Evolutionary conservation across 1,140 invertebrate species (phyloP).

Genomic region (Zaprionus africanus): DNA sequence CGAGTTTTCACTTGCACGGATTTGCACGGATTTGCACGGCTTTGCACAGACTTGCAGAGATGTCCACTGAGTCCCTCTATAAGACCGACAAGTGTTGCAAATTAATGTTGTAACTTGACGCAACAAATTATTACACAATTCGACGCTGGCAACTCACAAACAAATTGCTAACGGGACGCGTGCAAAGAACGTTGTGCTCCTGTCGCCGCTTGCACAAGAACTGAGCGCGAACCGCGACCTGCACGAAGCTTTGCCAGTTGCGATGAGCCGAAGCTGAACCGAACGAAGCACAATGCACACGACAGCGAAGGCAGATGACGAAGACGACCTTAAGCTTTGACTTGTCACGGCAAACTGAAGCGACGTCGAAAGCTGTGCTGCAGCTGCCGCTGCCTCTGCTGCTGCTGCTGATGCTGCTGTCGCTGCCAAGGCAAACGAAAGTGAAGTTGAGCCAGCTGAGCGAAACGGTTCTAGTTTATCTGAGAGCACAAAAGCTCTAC

Average conservation of each 20-base stretch:
- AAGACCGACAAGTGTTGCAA: neutral
- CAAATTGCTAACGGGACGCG: neutral
- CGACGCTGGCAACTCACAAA: neutral
- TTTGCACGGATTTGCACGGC: neutral
- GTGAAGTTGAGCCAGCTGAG: constrained; percentile 62
- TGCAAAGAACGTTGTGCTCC: constrained; percentile 24
- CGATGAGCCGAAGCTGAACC: neutral
- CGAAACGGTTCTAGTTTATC: constrained; percentile 62
- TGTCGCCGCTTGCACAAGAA: constrained; percentile 48
- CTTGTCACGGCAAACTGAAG: constrained; percentile 66
- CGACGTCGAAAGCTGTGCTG: constrained; percentile 28
- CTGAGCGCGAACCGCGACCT: constrained; percentile 34
- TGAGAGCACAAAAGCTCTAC: constrained; percentile 54
- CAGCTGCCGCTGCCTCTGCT: neutral
- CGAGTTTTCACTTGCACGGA: neutral
- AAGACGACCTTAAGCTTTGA: constrained; percentile 59
- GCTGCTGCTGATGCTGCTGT: constrained; percentile 5
- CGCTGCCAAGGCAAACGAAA: constrained; percentile 59
- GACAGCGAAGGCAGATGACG: constrained; percentile 26
- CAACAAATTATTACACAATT: constrained; percentile 46
- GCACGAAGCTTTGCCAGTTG: constrained; percentile 38
- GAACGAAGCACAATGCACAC: neutral
- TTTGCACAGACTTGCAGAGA: neutral
- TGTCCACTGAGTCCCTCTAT: neutral
- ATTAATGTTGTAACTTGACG: neutral